Evolutionary conservation across 1,140 invertebrate species (phyloP).

Genomic region (Lethocerus indicus): DNA sequence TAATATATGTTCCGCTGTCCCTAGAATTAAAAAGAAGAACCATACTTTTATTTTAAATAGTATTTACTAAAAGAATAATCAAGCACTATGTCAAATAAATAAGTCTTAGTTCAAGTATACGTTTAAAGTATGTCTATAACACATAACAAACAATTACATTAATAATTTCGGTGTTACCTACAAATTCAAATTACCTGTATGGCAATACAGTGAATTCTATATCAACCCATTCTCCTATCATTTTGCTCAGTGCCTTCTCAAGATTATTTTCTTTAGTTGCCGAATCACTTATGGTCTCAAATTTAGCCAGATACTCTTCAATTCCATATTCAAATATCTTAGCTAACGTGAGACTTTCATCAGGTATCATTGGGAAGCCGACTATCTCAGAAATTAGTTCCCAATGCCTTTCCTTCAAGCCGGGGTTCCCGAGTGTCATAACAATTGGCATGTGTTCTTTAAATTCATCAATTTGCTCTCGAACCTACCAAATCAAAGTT

Average conservation of each 20-base stretch:
- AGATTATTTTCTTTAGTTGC: slow-evolving; percentile 90
- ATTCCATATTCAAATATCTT: slow-evolving; percentile 89
- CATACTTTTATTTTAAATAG: not conserved
- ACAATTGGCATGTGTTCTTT: slow-evolving; percentile 80
- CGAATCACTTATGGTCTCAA: slow-evolving; percentile 84
- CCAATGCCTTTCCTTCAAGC: slow-evolving; percentile 86
- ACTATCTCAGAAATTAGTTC: slow-evolving; percentile 90
- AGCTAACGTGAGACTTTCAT: slow-evolving; percentile 58
- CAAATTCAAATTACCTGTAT: slow-evolving; percentile 27
- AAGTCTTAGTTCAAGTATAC: not conserved
- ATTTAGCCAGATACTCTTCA: slow-evolving; percentile 77
- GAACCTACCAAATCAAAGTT: slow-evolving; percentile 26
- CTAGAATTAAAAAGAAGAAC: slow-evolving; percentile 30
- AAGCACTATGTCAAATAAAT: not conserved
- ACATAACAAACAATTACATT: too few species aligned
- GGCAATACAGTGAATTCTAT: slow-evolving; percentile 62
- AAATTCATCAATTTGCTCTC: slow-evolving; percentile 72
- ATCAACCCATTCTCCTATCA: slow-evolving; percentile 84
- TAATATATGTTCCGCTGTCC: slow-evolving; percentile 81
- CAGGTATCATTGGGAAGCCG: slow-evolving; percentile 78
- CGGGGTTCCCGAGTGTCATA: slow-evolving; percentile 83
- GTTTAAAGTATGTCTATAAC: too few species aligned
- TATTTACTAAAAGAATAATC: not conserved
- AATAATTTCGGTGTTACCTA: too few species aligned
- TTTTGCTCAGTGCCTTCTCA: slow-evolving; percentile 75